Percentiles rank a stretch among this genome's conserved stretches.
These are phyloP conservation scores for Mesembrinibis cayennensis DNA, from an alignment of 2,113 vertebrate species.

Conservation along the genomic window DNA sequence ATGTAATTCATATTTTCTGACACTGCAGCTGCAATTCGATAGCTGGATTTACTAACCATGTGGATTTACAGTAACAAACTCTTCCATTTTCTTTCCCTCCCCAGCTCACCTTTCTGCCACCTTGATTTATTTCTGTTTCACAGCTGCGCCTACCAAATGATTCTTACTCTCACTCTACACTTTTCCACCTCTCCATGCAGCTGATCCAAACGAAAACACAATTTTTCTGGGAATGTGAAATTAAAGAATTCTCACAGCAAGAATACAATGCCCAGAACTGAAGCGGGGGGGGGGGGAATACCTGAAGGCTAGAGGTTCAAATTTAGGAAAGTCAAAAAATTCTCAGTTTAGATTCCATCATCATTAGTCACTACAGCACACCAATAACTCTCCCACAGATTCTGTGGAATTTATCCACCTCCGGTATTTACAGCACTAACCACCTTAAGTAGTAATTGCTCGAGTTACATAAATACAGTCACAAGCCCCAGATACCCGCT, in stretches of 20 bases:
- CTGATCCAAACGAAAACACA: constrained; percentile 2
- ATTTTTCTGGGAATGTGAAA: background rate
- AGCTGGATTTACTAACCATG: background rate
- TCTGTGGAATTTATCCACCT: background rate
- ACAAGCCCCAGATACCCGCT: background rate
- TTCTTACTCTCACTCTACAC: background rate
- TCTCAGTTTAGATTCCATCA: background rate
- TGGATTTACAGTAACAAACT: constrained; percentile 26
- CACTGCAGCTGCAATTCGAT: constrained; percentile 8
- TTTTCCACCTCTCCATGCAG: background rate
- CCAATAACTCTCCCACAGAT: background rate
- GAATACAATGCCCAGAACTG: background rate
- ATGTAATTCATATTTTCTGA: constrained; percentile 30
- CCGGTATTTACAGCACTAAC: background rate
- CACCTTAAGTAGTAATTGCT: background rate
- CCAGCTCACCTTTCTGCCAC: constrained; percentile 29
- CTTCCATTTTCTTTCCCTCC: constrained; percentile 19
- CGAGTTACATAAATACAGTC: background rate
- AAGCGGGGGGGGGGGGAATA: too few species aligned
- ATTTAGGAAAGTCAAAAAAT: background rate
- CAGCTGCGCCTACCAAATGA: constrained; percentile 21
- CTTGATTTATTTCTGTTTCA: constrained; percentile 55
- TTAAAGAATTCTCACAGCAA: background rate
- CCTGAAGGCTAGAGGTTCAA: background rate
- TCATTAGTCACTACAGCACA: background rate